A percentile compares a stretch with the other conserved stretches of the same genome.
These are phyloP conservation scores for Dicrostonyx torquatus DNA, from an alignment of 2,797 vertebrate species.

Conservation along the genomic window DNA sequence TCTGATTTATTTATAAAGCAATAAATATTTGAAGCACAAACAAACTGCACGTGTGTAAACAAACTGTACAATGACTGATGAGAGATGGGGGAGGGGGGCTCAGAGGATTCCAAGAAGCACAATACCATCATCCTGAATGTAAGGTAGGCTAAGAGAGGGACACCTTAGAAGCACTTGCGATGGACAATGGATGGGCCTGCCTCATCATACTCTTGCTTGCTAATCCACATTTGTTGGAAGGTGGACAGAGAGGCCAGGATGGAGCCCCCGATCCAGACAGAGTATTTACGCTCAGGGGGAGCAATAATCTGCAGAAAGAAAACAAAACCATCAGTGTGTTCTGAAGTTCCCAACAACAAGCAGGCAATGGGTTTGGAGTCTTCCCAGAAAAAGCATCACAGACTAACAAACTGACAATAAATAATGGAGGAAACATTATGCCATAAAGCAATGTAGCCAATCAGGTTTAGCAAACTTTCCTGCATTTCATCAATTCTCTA, in stretches of 20 bases:
- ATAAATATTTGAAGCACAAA: constrained; percentile 93
- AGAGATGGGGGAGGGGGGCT: constrained; percentile 83
- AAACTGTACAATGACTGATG: constrained; percentile 92
- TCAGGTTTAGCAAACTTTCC: background rate
- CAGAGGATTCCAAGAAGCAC: constrained; percentile 86
- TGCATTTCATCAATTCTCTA: background rate
- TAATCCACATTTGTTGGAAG: constrained; percentile 95
- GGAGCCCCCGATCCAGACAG: constrained; percentile 91
- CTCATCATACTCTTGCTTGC: constrained; percentile 91
- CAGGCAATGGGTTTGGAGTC: background rate
- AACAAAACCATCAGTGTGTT: background rate
- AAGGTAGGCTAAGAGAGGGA: constrained; percentile 83
- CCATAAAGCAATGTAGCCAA: background rate
- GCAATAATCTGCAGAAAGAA: constrained; percentile 89
- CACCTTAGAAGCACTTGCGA: constrained; percentile 99
- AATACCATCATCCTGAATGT: constrained; percentile 89
- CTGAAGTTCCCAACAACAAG: constrained; percentile 18
- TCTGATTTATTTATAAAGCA: constrained; percentile 94
- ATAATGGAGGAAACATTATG: background rate
- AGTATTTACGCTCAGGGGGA: constrained; percentile 91
- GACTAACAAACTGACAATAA: background rate
- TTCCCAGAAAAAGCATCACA: background rate
- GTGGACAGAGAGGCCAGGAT: constrained; percentile 92
- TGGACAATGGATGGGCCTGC: constrained; percentile 98
- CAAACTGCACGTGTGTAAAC: constrained; percentile 92